A percentile compares a stretch with the other conserved stretches of the same genome.
Evolutionary conservation across 1,140 invertebrate species (phyloP).

Genomic region (Drosophila lacertosa): DNA sequence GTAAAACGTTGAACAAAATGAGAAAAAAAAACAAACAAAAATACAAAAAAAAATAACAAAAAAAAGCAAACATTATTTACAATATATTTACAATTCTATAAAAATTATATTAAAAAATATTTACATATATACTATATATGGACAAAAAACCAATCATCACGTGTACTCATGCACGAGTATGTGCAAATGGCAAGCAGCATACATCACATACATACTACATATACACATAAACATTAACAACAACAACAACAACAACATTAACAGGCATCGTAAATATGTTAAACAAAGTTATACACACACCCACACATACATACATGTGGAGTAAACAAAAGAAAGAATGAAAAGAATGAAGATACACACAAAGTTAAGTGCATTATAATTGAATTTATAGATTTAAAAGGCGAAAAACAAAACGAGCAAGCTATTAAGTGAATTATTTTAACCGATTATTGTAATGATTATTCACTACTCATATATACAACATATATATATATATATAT

Average conservation of each 20-base stretch:
- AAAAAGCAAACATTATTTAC: conserved; percentile 53
- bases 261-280: conserved; percentile 32
- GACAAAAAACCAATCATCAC: conserved; percentile 36
- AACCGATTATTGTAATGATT: conserved; percentile 72
- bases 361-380: conserved; percentile 82
- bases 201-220: conserved; percentile 18
- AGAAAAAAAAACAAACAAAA: conserved; percentile 15
- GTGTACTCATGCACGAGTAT: conserved; percentile 11
- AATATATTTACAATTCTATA: conserved; percentile 60
- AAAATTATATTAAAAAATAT: conserved; percentile 58
- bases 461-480: conserved; percentile 69
- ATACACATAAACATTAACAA: conserved; percentile 43
- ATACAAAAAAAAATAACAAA: conserved; percentile 26
- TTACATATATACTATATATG: conserved; percentile 55
- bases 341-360: conserved; percentile 28
- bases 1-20: conserved; percentile 23
- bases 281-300: conserved; percentile 15
- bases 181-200: conserved; percentile 13
- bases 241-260: conserved; percentile 24
- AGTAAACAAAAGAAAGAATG: conserved; percentile 8
- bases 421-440: conserved; percentile 74
- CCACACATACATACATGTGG: conserved; percentile 19
- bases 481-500: conserved; percentile 41
- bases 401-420: conserved; percentile 33
- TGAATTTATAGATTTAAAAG: conserved; percentile 80